A percentile compares a stretch with the other conserved stretches of the same genome.
Conservation (phyloP, 2,797 vertebrate species). For the Pachyuromys duprasi region DNA sequence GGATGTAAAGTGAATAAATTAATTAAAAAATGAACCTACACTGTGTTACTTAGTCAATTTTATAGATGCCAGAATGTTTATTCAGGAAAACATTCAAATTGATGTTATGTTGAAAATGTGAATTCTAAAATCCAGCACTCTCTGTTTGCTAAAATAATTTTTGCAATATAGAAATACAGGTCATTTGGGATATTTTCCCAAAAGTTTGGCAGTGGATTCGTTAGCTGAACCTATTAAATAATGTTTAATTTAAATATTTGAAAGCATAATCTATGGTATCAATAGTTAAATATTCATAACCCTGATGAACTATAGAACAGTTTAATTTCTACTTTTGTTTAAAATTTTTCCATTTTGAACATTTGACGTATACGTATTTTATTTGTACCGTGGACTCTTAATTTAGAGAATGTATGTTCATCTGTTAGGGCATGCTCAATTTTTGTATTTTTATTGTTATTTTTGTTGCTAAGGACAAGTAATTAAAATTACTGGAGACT, state of each 20-base stretch:
- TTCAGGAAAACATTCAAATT: not conserved
- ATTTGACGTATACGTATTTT: not conserved
- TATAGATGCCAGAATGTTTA: not conserved
- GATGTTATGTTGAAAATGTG: constrained; percentile 14
- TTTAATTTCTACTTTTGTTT: not conserved
- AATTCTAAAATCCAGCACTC: not conserved
- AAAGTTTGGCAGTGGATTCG: not conserved
- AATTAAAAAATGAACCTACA: not conserved
- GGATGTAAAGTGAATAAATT: no score
- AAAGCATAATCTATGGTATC: not conserved
- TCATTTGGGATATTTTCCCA: not conserved
- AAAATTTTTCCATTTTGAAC: not conserved
- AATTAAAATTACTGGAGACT: not conserved
- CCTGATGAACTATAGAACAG: not conserved
- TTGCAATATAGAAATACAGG: not conserved
- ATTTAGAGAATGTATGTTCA: constrained; percentile 23
- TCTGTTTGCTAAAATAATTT: not conserved
- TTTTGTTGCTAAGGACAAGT: not conserved
- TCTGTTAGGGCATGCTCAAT: not conserved
- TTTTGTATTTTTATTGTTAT: not conserved
- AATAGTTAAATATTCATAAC: not conserved
- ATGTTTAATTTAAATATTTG: not conserved
- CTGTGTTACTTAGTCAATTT: not conserved
- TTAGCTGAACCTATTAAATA: not conserved
- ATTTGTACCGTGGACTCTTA: not conserved